Evolutionary conservation across 1,140 invertebrate species (phyloP).

Genomic region (Paralvinella palmiformis): DNA sequence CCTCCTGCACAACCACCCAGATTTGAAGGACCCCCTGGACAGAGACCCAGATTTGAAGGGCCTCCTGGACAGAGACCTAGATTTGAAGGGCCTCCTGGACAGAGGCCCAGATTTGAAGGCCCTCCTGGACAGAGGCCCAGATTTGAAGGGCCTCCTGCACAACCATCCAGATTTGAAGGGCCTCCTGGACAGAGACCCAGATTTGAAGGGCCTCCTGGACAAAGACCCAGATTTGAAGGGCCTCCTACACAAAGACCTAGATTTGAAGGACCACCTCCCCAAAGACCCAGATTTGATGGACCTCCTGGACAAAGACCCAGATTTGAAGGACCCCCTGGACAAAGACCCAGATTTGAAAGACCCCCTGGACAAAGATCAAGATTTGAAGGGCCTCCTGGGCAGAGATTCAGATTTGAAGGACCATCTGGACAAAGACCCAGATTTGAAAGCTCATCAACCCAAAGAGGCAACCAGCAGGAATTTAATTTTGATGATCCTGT

Average conservation of each 20-base stretch:
- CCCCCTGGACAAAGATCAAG: not conserved
- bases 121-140: not conserved
- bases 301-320: not conserved
- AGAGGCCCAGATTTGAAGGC: too few species aligned
- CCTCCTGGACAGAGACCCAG: not conserved
- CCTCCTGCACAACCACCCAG: too few species aligned
- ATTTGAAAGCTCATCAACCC: too few species aligned
- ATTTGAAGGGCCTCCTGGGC: not conserved
- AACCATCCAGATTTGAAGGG: not conserved
- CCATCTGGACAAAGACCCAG: too few species aligned
- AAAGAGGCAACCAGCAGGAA: too few species aligned
- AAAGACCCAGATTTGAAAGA: not conserved
- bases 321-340: not conserved
- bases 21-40: not conserved
- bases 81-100: too few species aligned
- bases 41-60: too few species aligned
- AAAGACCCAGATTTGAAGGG: not conserved
- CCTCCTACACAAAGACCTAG: not conserved
- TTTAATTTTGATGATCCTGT: too few species aligned
- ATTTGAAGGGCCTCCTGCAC: too few species aligned
- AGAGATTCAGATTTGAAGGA: not conserved
- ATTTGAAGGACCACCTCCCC: not conserved
- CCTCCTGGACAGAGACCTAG: too few species aligned
- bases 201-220: not conserved
- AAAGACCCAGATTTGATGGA: not conserved